These are phyloP conservation scores for Chaenogobius annularis DNA, from an alignment of 2,113 vertebrate genomes.

Conservation along the genomic window DNA sequence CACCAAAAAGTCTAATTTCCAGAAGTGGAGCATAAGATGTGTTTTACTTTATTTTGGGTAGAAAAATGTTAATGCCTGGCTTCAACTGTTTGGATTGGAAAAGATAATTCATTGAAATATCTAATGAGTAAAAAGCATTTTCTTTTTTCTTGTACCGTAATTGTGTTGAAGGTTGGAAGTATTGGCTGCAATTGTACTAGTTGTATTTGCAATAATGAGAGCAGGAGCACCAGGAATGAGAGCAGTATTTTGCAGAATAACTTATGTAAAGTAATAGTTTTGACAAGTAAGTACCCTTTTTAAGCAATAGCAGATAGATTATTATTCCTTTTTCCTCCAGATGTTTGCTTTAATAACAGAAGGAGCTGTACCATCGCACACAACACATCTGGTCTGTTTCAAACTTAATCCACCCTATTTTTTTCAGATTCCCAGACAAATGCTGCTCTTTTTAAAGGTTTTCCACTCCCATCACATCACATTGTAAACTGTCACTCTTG, in stretches of 20 bases:
- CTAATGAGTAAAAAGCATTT: neutral
- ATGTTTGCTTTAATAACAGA: neutral
- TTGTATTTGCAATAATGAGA: neutral
- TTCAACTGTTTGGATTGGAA: no score
- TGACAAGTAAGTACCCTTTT: no score
- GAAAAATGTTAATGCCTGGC: no score
- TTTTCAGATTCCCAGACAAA: constrained; percentile 1
- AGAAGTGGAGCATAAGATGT: neutral
- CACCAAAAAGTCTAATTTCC: neutral
- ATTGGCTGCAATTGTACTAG: neutral
- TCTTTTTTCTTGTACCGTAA: neutral
- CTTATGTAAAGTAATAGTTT: no score
- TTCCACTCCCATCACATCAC: neutral
- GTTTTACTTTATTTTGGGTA: no score
- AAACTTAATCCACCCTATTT: neutral
- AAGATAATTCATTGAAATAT: neutral
- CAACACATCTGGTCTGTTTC: neutral
- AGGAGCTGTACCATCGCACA: neutral
- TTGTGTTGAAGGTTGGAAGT: neutral
- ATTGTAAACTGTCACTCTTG: constrained; percentile 9
- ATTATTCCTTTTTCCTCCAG: neutral
- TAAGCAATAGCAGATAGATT: no score
- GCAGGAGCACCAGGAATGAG: no score
- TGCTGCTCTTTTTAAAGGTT: neutral
- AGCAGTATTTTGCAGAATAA: no score